A percentile compares a stretch with the other conserved stretches of the same genome.
phyloP scores from a whole-genome alignment of 2,797 vertebrate genomes.

The Toxotes lorentzi region DNA sequence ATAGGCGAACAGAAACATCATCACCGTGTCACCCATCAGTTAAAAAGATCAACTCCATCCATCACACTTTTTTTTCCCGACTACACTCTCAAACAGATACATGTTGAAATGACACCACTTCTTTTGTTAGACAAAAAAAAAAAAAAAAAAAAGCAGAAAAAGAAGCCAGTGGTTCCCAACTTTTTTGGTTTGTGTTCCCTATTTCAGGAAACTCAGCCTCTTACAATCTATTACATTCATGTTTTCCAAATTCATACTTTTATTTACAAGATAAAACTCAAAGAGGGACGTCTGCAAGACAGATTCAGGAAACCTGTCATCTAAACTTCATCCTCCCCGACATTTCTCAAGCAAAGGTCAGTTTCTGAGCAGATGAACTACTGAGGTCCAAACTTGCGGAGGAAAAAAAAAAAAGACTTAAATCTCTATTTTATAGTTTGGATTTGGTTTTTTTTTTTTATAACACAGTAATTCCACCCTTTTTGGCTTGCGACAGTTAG shows the following conservation, averaged over 20 bases:
- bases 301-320: no score
- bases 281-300: not conserved
- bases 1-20: constrained; percentile 81
- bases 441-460: not conserved
- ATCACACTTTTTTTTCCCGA: constrained; percentile 30
- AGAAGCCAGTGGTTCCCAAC: not conserved
- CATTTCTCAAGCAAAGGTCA: not conserved
- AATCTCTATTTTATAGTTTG: not conserved
- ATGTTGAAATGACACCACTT: constrained; percentile 52
- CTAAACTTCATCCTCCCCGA: no score
- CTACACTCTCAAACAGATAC: constrained; percentile 60
- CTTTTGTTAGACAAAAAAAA: not conserved
- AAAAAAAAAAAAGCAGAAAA: not conserved
- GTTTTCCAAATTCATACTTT: not conserved
- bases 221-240: not conserved
- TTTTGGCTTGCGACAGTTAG: not conserved
- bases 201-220: not conserved
- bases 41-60: constrained; percentile 42
- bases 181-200: not conserved
- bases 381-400: not conserved
- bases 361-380: not conserved
- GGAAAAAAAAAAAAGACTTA: not conserved
- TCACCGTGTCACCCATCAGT: constrained; percentile 68
- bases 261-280: not conserved
- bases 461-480: not conserved